These are phyloP conservation scores for Carlito syrichta DNA, from an alignment of 2,113 vertebrate species.

Conservation along the genomic window DNA sequence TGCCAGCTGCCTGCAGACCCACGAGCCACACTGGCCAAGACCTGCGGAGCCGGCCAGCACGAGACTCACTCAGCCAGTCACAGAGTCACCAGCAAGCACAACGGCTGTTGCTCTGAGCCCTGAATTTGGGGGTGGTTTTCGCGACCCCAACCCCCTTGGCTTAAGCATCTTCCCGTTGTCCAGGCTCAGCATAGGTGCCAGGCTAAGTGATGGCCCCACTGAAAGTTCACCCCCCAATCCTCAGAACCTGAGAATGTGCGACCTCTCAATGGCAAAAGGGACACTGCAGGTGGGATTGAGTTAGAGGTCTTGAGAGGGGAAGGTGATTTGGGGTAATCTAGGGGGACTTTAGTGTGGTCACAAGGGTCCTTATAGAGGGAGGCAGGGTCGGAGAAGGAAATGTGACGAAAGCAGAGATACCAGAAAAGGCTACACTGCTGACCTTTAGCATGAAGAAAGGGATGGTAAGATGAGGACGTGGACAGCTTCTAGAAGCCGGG, in stretches of 20 bases:
- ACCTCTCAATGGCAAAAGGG: not conserved
- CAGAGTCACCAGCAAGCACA: not conserved
- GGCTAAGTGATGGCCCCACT: fast-evolving
- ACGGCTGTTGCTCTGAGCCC: fast-evolving
- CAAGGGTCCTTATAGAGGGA: not conserved
- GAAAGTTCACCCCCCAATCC: not conserved
- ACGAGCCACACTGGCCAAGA: not conserved
- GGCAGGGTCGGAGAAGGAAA: not conserved
- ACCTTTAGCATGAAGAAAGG: no score
- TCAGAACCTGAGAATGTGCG: fast-evolving
- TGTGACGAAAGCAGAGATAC: fast-evolving
- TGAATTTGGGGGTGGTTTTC: not conserved
- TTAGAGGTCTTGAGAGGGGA: not conserved
- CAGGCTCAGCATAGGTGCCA: not conserved
- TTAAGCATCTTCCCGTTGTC: not conserved
- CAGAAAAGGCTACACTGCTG: fast-evolving
- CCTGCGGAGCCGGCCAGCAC: not conserved
- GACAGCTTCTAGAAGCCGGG: not conserved
- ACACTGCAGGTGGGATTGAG: not conserved
- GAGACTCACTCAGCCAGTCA: not conserved
- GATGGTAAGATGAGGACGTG: fast-evolving
- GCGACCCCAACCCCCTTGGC: not conserved
- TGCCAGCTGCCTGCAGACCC: not conserved
- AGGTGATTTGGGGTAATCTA: not conserved
- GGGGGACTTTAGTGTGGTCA: fast-evolving